Evolutionary conservation across 2,888 invertebrate species (phyloP).

Genomic region (Yponomeuta plumbellus): DNA sequence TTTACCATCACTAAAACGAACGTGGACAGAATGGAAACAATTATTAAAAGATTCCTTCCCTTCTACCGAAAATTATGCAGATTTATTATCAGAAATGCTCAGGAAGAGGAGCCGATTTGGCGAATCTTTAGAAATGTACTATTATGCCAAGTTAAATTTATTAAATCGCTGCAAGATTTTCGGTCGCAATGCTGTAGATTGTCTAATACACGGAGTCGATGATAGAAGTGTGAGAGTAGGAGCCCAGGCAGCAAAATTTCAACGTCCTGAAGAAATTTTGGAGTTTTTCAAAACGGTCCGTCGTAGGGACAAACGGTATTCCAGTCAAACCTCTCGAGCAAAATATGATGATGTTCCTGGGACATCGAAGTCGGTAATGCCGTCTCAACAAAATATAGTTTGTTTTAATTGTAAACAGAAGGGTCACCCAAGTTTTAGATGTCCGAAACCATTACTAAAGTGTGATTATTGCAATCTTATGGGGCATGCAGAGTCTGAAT

Average conservation of each 20-base stretch:
- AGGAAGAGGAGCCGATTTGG: conserved; percentile 16
- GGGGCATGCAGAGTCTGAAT: conserved; percentile 26
- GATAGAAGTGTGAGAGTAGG: conserved; percentile 26
- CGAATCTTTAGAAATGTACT: conserved; percentile 24
- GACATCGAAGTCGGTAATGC: neutral
- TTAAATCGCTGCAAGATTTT: conserved; percentile 25
- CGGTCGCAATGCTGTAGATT: conserved; percentile 25
- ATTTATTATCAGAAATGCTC: conserved; percentile 25
- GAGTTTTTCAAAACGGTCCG: conserved; percentile 20
- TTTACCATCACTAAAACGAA: no score
- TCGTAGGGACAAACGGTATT: neutral
- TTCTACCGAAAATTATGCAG: no score
- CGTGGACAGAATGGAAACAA: no score
- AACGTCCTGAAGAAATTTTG: conserved; percentile 25
- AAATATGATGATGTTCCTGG: neutral
- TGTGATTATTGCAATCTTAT: no score
- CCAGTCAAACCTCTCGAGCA: neutral
- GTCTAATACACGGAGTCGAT: conserved; percentile 24
- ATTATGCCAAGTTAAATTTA: conserved; percentile 24
- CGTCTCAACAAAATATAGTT: neutral
- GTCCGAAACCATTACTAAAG: neutral
- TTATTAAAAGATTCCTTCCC: no score
- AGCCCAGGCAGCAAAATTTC: conserved; percentile 27
- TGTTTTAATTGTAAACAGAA: neutral
- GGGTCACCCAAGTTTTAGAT: neutral